Conservation (phyloP, 2,113 vertebrate species). For the Psilopogon haemacephalus region DNA sequence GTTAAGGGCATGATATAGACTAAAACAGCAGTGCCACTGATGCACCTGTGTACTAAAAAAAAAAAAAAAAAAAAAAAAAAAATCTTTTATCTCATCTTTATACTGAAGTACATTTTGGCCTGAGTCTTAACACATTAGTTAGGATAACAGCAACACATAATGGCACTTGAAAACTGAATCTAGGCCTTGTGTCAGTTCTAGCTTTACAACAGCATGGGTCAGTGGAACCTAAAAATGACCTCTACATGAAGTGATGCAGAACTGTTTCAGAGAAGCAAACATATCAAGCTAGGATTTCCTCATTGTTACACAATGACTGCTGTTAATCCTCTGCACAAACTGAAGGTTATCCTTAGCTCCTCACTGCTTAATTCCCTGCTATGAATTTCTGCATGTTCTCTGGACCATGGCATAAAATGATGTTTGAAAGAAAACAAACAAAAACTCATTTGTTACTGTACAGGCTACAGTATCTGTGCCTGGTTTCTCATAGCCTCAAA, state of each 20-base stretch:
- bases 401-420: neutral
- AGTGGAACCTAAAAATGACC: neutral
- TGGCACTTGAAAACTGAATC: neutral
- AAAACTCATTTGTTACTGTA: neutral
- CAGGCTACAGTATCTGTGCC: neutral
- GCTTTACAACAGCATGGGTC: neutral
- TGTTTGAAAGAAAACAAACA: neutral
- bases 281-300: neutral
- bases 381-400: neutral
- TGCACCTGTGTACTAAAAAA: neutral
- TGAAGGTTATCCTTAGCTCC: neutral
- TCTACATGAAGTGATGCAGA: neutral
- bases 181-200: neutral
- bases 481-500: neutral
- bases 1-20: slow-evolving; percentile 15
- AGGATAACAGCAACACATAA: neutral
- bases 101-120: neutral
- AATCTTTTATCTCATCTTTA: neutral
- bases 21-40: neutral
- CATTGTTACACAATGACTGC: neutral
- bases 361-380: neutral
- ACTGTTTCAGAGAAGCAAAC: neutral
- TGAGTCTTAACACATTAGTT: neutral
- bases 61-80: neutral
- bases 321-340: neutral